phyloP scores from a whole-genome alignment of 1,140 invertebrate genomes.

The Drosophila kikkawai region DNA sequence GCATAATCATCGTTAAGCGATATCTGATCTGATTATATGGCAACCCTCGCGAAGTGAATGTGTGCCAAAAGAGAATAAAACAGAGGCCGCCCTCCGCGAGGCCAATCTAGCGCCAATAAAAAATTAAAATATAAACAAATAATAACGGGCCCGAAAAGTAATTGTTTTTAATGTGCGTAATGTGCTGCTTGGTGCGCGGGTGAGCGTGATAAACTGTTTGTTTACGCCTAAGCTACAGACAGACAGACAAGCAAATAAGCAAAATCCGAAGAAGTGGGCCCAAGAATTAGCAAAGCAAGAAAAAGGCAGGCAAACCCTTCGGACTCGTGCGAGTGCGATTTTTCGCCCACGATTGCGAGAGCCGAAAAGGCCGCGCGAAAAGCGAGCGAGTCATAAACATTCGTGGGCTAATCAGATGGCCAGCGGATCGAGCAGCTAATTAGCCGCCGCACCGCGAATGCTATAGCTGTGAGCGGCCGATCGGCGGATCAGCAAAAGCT shows the following conservation, averaged over 20 bases:
- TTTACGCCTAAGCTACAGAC: constrained; percentile 35
- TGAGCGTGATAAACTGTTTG: constrained; percentile 45
- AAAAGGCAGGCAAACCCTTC: constrained; percentile 50
- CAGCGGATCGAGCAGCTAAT: constrained; percentile 12
- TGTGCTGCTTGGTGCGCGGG: constrained; percentile 13
- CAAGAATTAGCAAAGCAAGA: constrained; percentile 49
- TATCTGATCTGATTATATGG: constrained; percentile 5
- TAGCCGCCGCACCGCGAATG: constrained; percentile 17
- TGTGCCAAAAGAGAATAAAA: constrained; percentile 25
- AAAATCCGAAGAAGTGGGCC: constrained; percentile 23
- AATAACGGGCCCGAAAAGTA: constrained; percentile 9
- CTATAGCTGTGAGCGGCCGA: constrained; percentile 49
- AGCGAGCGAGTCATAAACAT: constrained; percentile 70
- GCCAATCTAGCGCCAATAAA: constrained; percentile 17
- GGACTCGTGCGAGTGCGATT: constrained; percentile 48
- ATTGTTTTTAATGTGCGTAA: constrained; percentile 24
- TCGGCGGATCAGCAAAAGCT: constrained; percentile 27
- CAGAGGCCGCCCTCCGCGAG: constrained; percentile 9
- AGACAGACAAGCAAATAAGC: constrained; percentile 45
- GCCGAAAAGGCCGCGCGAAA: constrained; percentile 31
- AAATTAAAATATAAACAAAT: constrained; percentile 36
- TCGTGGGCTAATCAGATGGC: constrained; percentile 19
- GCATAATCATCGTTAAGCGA: background rate
- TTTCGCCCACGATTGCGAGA: constrained; percentile 59
- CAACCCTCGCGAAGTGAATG: constrained; percentile 24